Base-by-base conservation (phyloP, 2,888 invertebrate species). In the Pandemis corylana region DNA sequence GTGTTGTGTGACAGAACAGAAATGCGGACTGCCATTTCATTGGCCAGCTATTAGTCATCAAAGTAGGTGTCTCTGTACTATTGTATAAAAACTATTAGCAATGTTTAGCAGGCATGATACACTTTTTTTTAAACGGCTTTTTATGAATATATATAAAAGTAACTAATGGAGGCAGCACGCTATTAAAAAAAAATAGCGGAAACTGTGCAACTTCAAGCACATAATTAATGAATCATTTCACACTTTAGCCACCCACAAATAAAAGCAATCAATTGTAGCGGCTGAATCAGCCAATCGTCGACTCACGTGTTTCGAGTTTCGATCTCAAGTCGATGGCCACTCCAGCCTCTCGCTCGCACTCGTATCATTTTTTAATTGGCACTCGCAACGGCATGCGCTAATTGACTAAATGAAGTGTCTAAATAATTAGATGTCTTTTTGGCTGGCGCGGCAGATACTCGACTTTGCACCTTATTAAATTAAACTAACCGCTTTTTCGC, bases 341-440 rank as follows among this genome's bases (percentile, higher is more conserved):
- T 87, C 83, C 74, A 83, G 78, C 80, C 80, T 90, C 87, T 88
- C 89, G 80, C 89, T 90, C 85, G 84, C 88, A 88, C 91, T 89
- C 90, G 92, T 91, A 91, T 59, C 59, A 15, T 92, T 91, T 93
- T 93, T 94, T 94, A 94, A 94, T 94, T 94, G 94, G 92, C 89
- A 91, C 93, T 94, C 85, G 78, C 84, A 84, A 84, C 87, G 88
- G 88, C 89, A 89, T 86, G 87, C 89, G 85, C 89, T 92, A 91
- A 93, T 93, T 93, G 91, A 91, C 87, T 91, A 90, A 93, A 88
- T 91, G 92, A 91, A 93, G 89, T 92, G 89, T 90, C 89, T 91
- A 89, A 92, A 92, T 92, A 93, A 92, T 92, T 91, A 89, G 89
- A 89, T 88, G 89, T 88, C 89, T 90, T 90, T 91, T 91, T 88